These are phyloP conservation scores for Amblyteles armatorius DNA, from an alignment of 2,888 invertebrate genomes.

Conservation along the genomic window DNA sequence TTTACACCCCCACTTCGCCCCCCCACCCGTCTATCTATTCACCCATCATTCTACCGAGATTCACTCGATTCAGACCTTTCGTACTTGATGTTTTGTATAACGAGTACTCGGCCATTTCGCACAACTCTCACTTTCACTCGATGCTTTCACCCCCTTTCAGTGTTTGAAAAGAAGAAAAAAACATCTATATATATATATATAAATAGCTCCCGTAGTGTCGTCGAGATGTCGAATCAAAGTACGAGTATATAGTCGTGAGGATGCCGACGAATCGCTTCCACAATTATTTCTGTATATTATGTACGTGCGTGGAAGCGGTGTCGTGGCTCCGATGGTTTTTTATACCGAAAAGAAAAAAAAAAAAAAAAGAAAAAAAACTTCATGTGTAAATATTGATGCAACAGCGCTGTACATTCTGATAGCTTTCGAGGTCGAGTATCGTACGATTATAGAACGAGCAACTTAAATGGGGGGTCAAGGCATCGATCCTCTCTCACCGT, in stretches of 20 bases:
- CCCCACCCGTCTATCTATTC: not conserved
- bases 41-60: not conserved
- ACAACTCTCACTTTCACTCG: conserved; percentile 28
- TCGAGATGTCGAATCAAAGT: conserved; percentile 7
- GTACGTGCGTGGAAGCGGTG: not conserved
- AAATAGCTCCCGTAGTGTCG: not conserved
- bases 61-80: not conserved
- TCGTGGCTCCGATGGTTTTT: not conserved
- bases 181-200: not conserved
- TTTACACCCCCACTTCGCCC: not conserved
- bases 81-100: not conserved
- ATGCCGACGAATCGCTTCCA: not conserved
- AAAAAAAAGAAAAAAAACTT: conserved; percentile 1
- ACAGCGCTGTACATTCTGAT: conserved; percentile 47
- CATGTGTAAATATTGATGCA: conserved; percentile 37
- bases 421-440: conserved; percentile 31
- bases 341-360: conserved; percentile 22
- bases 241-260: not conserved
- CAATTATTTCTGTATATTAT: conserved; percentile 20
- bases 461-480: conserved; percentile 14
- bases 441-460: conserved; percentile 4
- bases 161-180: not conserved
- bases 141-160: conserved; percentile 47
- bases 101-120: conserved; percentile 28
- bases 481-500: conserved; percentile 10